A percentile compares a stretch with the other conserved stretches of the same genome.
Conservation (phyloP, 2,113 vertebrate genomes). For the Serilophus lunatus region DNA sequence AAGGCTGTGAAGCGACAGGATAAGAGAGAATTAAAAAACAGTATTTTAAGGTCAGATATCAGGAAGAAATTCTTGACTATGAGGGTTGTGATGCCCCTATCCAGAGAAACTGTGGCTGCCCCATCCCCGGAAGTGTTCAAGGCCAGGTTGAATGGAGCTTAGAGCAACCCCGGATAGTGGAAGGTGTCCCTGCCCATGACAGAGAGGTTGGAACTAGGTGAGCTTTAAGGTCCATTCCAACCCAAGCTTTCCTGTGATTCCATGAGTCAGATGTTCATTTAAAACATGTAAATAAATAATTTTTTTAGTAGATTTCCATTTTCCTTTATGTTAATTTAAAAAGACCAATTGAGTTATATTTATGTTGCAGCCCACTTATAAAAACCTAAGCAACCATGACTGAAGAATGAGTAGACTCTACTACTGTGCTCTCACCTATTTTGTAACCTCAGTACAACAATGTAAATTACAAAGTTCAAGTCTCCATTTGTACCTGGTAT, state of each 20-base stretch:
- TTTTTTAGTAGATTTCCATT: background rate
- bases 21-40: background rate
- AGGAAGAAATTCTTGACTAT: background rate
- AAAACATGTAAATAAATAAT: background rate
- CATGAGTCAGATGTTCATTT: background rate
- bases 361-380: background rate
- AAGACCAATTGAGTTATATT: background rate
- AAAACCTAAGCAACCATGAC: background rate
- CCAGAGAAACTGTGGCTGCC: background rate
- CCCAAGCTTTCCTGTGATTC: background rate
- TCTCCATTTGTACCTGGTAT: background rate
- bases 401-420: background rate
- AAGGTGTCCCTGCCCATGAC: background rate
- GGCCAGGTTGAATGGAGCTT: fast-evolving
- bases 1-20: background rate
- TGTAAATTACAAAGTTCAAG: background rate
- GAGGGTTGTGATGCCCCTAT: fast-evolving
- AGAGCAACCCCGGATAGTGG: background rate
- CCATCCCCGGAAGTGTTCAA: background rate
- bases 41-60: too few relatives aligned
- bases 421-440: fast-evolving
- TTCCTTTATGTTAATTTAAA: background rate
- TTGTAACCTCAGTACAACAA: background rate
- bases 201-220: background rate
- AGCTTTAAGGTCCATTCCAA: background rate